Base-by-base conservation (phyloP, 2,797 vertebrate genomes). In the Champsocephalus gunnari region DNA sequence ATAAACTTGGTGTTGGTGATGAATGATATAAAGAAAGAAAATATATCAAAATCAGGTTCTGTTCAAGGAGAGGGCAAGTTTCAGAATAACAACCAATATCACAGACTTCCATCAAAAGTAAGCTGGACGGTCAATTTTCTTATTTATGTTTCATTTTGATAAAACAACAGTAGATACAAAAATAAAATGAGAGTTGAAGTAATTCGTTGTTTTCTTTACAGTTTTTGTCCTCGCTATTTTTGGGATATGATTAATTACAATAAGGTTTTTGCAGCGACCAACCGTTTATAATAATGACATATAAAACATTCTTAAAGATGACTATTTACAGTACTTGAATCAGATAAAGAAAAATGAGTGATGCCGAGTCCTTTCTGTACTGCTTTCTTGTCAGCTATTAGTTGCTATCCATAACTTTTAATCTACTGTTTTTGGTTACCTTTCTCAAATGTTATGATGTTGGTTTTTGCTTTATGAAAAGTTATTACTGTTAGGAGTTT, bases 171-270 rank as follows among this genome's bases (percentile, higher is more conserved):
- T 8, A 61, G 28, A 3, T 41, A 1, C 7, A 13, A 50, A 9
- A 49, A 7, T 43, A 19, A 62, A 51, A 28, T 43, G 5, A 43
- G 8, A 50, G 16, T 3, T 8, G 8, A 24, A 43, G n/a, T 0
- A 65, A 28, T 60, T 56, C 3, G 19, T 28, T 49, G 16, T 70
- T 66, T 59, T 58, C 43, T 80, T 74, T 47, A 24, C 12, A 63
- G 19, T 73, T 56, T 21, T 41, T 60, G 1, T 6, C 14, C 6
- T 13, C 41, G 13, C 3, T 54, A 9, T 56, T 51, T 58, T 16
- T 34, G 8, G 3, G 21, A 66, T 51, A 7, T 45, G 55, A 71
- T 55, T 38, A 6, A 61, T 44, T 49, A 34, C 44, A 74, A 21
- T 12, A 43, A 44, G 44, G 0, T 13, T 56, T 61, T 48, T 63